Percentiles rank a stretch among this genome's conserved stretches.
phyloP scores from a whole-genome alignment of 2,888 invertebrate genomes.

The Meloe dianella region DNA sequence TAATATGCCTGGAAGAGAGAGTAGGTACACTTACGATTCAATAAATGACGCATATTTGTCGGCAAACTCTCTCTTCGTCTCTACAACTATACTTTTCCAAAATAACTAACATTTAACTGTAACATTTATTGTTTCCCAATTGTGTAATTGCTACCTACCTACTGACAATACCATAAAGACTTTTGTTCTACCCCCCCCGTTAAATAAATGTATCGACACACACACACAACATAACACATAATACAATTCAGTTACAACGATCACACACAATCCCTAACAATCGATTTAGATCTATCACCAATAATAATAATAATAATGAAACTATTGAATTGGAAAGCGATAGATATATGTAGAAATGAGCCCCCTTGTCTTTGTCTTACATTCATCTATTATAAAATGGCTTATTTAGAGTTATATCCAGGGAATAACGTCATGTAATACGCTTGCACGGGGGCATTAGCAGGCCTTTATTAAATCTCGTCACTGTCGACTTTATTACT shows the following conservation, averaged over 20 bases:
- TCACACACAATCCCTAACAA: neutral
- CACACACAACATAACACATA: neutral
- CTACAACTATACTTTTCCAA: too few species aligned
- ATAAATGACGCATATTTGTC: too few species aligned
- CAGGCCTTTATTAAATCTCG: conserved; percentile 46
- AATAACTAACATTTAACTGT: too few species aligned
- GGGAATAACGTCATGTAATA: conserved; percentile 31
- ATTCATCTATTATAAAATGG: neutral
- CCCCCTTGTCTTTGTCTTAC: neutral
- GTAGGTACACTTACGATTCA: too few species aligned
- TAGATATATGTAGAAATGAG: neutral
- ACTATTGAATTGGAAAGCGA: neutral
- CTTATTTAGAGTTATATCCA: neutral
- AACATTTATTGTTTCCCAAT: neutral
- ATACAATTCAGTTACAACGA: neutral
- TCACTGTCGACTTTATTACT: conserved; percentile 33
- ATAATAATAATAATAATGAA: too few species aligned
- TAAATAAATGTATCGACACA: too few species aligned
- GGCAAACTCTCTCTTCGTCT: too few species aligned
- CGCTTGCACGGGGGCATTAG: conserved; percentile 38
- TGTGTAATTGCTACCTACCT: neutral
- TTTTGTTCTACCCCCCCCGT: neutral
- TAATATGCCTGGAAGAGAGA: too few species aligned
- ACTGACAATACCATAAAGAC: neutral
- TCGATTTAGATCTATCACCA: conserved; percentile 1